Base-by-base conservation (phyloP, 2,113 vertebrate species). In the Charina bottae region DNA sequence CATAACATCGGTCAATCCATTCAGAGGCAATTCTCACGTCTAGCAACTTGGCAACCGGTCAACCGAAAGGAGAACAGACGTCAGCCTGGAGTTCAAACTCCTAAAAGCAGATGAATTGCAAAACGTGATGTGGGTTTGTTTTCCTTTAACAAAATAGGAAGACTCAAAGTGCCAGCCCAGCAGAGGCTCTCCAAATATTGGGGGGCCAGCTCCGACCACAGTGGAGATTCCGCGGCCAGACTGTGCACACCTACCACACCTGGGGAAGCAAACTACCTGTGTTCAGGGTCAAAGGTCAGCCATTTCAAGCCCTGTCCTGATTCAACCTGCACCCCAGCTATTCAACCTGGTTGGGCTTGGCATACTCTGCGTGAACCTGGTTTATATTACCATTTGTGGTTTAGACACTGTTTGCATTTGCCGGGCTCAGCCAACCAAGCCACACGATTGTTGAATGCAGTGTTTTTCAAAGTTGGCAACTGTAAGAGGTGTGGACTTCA, bases 31-130 rank as follows among this genome's bases (percentile, higher is more conserved):
- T 64, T 33, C 58, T 28, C 37, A 53, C 15, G 37, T 54, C 13
- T 62, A 83, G 28, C 58, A 85, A 62, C 83, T 59, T 62, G 90
- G 28, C 58, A 85, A 62, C 83, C 83, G 89, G 78, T 94, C 92
- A 93, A 17, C 23, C 49, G 15, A 83, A 0, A 42, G 42, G 0
- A 64, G 90, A 56, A 24, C 8, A 93, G 88, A 93, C 89, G 88
- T 64, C 4, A 0, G 84, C 37, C 12, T 78, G 89, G 62, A 90
- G 85, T 85, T 93, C 90, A 93, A 90, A 28, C 54, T 28, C 72
- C 60, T 89, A 90, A 94, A 92, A 0, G 13, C 93, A 55, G 55
- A 84, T 90, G 19, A 58, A 84, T 49, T 83, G 60, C 55, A 90
- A 13, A 13, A 49, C 13, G 88, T 42, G 56, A 0, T 0, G 5